These are phyloP conservation scores for Luperina nickerlii DNA, from an alignment of 2,888 invertebrate species.

Conservation along the genomic window DNA sequence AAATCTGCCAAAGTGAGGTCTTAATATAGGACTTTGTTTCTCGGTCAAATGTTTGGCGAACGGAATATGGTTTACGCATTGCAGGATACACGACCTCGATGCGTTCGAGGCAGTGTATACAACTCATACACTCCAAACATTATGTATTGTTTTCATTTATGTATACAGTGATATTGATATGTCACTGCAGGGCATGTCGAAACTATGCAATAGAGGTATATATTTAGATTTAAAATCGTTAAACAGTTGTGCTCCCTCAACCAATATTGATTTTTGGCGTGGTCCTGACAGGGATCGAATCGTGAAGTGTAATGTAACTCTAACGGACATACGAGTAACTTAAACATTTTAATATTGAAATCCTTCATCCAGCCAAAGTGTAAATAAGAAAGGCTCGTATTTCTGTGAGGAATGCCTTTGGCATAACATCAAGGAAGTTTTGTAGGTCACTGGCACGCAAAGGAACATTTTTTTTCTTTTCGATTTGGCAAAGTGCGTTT, in stretches of 20 bases:
- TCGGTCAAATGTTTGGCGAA: constrained; percentile 46
- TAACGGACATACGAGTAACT: too few relatives aligned
- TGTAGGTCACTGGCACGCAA: constrained; percentile 23
- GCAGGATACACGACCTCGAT: constrained; percentile 60
- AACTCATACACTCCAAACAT: constrained; percentile 7
- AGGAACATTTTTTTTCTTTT: constrained; percentile 5
- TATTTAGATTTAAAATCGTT: neutral
- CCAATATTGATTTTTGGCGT: too few relatives aligned
- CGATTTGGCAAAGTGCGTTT: constrained; percentile 27
- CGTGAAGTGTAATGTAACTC: neutral
- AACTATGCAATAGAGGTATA: neutral
- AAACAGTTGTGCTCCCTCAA: too few relatives aligned
- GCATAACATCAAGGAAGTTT: constrained; percentile 39
- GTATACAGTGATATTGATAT: neutral
- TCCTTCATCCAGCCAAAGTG: neutral
- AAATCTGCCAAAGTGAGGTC: constrained; percentile 21
- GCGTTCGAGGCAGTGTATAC: constrained; percentile 34
- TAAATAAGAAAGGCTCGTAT: neutral
- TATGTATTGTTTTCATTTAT: neutral
- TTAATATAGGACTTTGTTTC: constrained; percentile 26
- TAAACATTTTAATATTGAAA: too few relatives aligned
- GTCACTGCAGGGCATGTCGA: neutral
- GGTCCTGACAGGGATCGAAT: neutral
- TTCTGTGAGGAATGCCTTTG: constrained; percentile 22
- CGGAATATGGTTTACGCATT: constrained; percentile 58